Evolutionary conservation across 2,113 vertebrate species (phyloP).

Genomic region (Fregetta grallaria): DNA sequence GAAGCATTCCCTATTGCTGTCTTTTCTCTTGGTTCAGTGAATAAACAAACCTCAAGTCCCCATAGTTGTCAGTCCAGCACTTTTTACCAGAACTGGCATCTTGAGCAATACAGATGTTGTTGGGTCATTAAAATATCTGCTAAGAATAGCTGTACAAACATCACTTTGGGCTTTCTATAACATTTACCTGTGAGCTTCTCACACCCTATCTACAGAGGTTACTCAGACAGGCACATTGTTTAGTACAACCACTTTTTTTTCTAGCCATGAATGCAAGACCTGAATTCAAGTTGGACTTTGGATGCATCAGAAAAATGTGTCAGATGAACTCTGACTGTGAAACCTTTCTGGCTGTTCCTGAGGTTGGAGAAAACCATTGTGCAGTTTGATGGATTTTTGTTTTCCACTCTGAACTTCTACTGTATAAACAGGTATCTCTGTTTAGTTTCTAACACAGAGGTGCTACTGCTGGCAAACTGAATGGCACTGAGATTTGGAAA

Average conservation of each 20-base stretch:
- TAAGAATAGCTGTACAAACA: slow-evolving; percentile 24
- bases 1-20: not conserved
- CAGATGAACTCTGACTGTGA: not conserved
- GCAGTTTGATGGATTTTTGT: not conserved
- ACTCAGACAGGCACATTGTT: not conserved
- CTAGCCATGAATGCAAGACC: not conserved
- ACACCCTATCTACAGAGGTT: not conserved
- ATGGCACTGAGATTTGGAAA: not conserved
- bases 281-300: not conserved
- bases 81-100: not conserved
- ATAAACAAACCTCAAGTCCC: not conserved
- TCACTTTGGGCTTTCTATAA: not conserved
- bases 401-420: not conserved
- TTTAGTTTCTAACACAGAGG: not conserved
- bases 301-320: not conserved
- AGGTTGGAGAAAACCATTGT: not conserved
- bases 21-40: not conserved
- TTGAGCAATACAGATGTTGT: not conserved
- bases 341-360: not conserved
- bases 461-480: not conserved
- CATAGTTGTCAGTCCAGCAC: not conserved
- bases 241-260: not conserved
- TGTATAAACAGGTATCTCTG: not conserved
- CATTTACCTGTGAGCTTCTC: not conserved
- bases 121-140: not conserved